Evolutionary conservation across 92 coral and sea anemone species (phyloP).

Genomic region (Bergia puertoricense): DNA sequence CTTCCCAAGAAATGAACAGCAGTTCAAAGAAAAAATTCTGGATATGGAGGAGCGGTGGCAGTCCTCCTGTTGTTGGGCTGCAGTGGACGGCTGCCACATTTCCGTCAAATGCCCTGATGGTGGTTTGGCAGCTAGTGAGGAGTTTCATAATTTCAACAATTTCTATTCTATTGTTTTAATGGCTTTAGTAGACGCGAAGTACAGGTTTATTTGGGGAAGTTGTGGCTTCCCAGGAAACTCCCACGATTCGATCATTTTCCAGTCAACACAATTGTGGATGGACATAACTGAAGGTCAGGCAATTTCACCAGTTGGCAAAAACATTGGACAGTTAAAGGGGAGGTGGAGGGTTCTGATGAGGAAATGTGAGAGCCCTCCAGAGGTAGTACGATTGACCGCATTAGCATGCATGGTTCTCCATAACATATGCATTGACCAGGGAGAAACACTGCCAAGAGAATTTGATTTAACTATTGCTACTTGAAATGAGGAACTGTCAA

Average conservation of each 20-base stretch:
- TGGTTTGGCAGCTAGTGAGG: no score
- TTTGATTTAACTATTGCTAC: constrained; percentile 43
- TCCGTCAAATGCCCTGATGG: no score
- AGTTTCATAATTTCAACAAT: no score
- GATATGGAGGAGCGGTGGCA: no score
- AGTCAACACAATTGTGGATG: constrained; percentile 42
- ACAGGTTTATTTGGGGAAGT: no score
- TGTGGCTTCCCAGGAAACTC: no score
- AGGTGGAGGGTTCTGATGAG: constrained; percentile 43
- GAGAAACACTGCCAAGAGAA: constrained; percentile 39
- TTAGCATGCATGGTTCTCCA: constrained; percentile 42
- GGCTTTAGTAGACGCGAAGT: no score
- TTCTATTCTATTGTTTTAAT: no score
- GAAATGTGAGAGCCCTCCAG: constrained; percentile 36
- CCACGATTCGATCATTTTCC: not conserved
- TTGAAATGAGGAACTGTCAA: constrained; percentile 50
- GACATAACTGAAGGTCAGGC: constrained; percentile 19
- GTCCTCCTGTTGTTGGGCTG: no score
- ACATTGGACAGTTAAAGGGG: constrained; percentile 23
- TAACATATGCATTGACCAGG: constrained; percentile 40
- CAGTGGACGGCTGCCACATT: no score
- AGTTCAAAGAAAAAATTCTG: no score
- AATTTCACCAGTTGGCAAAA: constrained; percentile 32
- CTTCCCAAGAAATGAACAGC: constrained; percentile 28
- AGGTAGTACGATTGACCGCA: constrained; percentile 28